phyloP scores from a whole-genome alignment of 2,113 vertebrate species.

The Choloepus hoffmanni region DNA sequence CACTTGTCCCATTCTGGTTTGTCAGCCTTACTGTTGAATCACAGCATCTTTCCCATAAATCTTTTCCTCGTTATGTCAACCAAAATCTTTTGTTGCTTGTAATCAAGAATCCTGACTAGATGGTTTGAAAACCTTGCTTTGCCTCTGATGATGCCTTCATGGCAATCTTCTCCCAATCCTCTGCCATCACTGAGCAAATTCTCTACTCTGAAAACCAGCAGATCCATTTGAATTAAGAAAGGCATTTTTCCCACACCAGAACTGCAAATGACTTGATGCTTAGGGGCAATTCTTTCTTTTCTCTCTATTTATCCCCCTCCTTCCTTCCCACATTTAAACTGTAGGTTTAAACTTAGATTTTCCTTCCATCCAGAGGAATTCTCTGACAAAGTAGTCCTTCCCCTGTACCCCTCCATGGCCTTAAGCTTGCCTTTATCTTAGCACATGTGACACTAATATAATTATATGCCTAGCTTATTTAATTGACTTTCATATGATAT shows the following conservation, averaged over 20 bases:
- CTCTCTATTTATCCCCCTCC: neutral
- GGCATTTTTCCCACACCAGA: neutral
- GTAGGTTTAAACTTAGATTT: neutral
- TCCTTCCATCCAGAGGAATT: neutral
- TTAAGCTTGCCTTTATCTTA: neutral
- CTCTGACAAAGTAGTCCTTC: neutral
- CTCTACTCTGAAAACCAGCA: conserved; percentile 13
- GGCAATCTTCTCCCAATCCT: neutral
- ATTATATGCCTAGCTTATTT: neutral
- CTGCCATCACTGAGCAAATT: neutral
- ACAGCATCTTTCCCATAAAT: neutral
- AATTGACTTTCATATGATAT: neutral
- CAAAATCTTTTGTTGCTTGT: neutral
- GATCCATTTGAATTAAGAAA: neutral
- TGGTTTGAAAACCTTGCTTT: neutral
- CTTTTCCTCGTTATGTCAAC: neutral
- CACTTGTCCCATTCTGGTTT: neutral
- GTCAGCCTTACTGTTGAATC: neutral
- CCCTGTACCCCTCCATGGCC: neutral
- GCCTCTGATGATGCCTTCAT: neutral
- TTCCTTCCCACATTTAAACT: neutral
- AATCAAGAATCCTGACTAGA: conserved; percentile 11
- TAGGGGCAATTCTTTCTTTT: neutral
- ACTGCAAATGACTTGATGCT: neutral
- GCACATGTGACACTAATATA: neutral